Evolutionary conservation across 2,888 invertebrate species (phyloP).

Genomic region (Sesamia inferens): DNA sequence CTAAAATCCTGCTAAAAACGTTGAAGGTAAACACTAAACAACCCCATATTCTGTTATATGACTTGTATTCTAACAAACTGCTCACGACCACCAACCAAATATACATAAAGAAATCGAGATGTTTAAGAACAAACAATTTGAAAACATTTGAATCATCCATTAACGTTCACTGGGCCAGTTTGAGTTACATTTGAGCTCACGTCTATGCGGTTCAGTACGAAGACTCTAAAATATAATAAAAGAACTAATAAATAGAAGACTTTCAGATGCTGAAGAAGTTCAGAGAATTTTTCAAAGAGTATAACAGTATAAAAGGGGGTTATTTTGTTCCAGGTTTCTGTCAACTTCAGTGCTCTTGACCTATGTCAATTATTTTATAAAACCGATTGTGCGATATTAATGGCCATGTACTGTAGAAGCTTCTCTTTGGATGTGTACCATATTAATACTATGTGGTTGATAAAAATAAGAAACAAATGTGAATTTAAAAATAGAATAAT

Average conservation of each 20-base stretch:
- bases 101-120: not conserved
- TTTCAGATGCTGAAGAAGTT: not conserved
- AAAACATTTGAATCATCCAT: not conserved
- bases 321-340: constrained; percentile 6
- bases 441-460: constrained; percentile 1
- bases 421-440: not conserved
- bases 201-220: not conserved
- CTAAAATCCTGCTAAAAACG: too few relatives aligned
- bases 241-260: not conserved
- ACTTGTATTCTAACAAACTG: not conserved
- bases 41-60: not conserved
- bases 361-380: constrained; percentile 18
- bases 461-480: not conserved
- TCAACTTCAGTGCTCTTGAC: not conserved
- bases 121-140: not conserved
- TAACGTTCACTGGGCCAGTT: not conserved
- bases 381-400: not conserved
- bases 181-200: not conserved
- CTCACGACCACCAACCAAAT: not conserved
- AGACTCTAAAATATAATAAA: not conserved
- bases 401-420: not conserved
- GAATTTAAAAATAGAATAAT: not conserved
- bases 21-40: not conserved
- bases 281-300: not conserved
- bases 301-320: too few relatives aligned